These are phyloP conservation scores for zebrafish (Danio rerio) DNA, from an alignment of 2,113 vertebrate genomes.

Conservation along the genomic window GRCz12tu NC_133181.1:26354501-26355000, in stretches of 20 bases:
- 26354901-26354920: too few relatives aligned
- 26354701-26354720: neutral
- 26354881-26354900: too few relatives aligned
- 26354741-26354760: neutral
- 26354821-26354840: too few relatives aligned
- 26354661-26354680: too few relatives aligned
- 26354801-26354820: neutral
- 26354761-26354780: neutral
- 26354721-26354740: neutral
- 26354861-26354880: too few relatives aligned
- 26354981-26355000: too few relatives aligned
- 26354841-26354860: too few relatives aligned
- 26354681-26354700: too few relatives aligned
- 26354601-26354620: constrained; percentile 93
- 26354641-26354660: constrained; percentile 77
- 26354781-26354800: neutral
- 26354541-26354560: constrained; percentile 98
- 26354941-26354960: too few relatives aligned
- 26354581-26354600: constrained; percentile 87
- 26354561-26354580: constrained; percentile 88
- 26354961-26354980: too few relatives aligned
- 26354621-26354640: constrained; percentile 90
- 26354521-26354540: constrained; percentile 87
- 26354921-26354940: too few relatives aligned
- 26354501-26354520: constrained; percentile 30